Evolutionary conservation across 2,888 invertebrate genomes (phyloP), one percentile per base, ranked within the genome.

Genomic region (Disparrhopalites patrizii): DNA sequence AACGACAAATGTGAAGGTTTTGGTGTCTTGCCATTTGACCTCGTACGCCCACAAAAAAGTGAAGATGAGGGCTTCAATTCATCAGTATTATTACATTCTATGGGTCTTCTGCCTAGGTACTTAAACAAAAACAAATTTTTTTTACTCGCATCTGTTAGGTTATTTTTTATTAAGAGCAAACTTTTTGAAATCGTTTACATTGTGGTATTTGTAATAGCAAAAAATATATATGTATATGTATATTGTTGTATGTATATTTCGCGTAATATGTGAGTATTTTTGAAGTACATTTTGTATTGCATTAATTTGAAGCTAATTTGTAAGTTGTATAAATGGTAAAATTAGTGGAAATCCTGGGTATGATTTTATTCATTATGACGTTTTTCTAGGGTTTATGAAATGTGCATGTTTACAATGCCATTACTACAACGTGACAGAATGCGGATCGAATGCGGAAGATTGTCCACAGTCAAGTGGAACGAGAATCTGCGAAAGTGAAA

Each of bases 401-500:
- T 70, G 63, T 10, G 65, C 58, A 40, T 66, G 71, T 55, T 67
- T 73, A 57, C 65, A 72, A 38, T 73, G 73, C 40, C 69, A 71
- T 33, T 71, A 69, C 62, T 73, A 68, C 60, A 73, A 73, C 51
- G 61, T 66, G 50, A 72, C 73, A 23, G 73, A 71, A 54, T 73
- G 71, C 56, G 65, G 68, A 50, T 28, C 61, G 25, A 58, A 60
- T 38, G 58, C 66, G 1, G 31, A 43, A 28, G 47, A 30, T 1
- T 47, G 47, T 47, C 5, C 3, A 20, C 20, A 47, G n/a, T 23
- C 47, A 20, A 20, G 23, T 3, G 63, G 62, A 43, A 70, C 69
- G 28, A 65, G 65, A 18, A 65, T 65, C 1, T 93, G 93, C 78
- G 83, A 82, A 58, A 81, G 84, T 5, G 83, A 84, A 23, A 87